phyloP scores from a whole-genome alignment of 2,113 vertebrate genomes.

The Corythaeola cristata region DNA sequence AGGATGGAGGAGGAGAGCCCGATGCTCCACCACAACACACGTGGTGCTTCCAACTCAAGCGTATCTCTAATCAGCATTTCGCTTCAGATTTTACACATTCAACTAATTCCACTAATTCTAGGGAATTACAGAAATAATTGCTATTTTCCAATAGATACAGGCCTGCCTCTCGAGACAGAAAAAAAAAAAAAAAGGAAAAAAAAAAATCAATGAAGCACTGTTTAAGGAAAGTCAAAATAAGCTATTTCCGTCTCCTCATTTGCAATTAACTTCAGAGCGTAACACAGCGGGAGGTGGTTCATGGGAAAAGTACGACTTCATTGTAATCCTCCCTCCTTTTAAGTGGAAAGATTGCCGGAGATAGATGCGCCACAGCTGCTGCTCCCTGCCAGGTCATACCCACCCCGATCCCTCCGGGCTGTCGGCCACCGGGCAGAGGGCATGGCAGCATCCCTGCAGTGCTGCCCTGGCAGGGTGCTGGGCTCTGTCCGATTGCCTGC shows the following conservation, averaged over 20 bases:
- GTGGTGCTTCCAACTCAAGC: neutral
- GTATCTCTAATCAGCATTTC: constrained; percentile 34
- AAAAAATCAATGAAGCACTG: constrained; percentile 48
- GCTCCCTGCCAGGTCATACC: neutral
- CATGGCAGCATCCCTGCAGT: neutral
- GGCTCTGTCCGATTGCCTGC: fast-evolving
- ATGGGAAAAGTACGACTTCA: constrained; percentile 6
- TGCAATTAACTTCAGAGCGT: constrained; percentile 68
- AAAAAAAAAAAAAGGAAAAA: neutral
- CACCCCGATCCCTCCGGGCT: fast-evolving
- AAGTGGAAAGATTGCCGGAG: neutral
- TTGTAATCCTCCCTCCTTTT: neutral
- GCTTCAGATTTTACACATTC: constrained; percentile 51
- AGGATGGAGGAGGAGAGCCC: neutral
- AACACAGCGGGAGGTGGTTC: constrained; percentile 64
- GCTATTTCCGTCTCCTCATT: constrained; percentile 66
- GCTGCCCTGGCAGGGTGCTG: neutral
- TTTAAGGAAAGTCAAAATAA: constrained; percentile 73
- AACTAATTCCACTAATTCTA: constrained; percentile 69
- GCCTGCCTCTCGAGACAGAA: constrained; percentile 47
- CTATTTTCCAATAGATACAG: constrained; percentile 64
- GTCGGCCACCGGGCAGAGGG: neutral
- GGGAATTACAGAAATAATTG: constrained; percentile 69
- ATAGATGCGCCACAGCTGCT: neutral
- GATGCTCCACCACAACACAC: neutral